phyloP scores from a whole-genome alignment of 2,113 vertebrate genomes.

The Brachyistius frenatus region DNA sequence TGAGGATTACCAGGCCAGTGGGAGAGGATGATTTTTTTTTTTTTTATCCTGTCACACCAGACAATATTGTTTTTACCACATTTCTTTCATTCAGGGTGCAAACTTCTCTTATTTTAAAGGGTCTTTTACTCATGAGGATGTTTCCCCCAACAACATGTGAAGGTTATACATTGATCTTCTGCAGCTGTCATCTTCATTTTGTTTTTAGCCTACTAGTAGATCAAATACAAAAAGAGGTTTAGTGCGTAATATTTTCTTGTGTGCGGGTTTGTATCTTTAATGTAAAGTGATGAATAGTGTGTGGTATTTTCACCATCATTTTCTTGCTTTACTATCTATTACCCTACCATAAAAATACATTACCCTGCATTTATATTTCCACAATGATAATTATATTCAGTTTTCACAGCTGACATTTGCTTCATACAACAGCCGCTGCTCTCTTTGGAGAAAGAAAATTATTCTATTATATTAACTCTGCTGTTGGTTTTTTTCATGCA shows the following conservation, averaged over 20 bases:
- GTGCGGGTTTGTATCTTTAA: conserved; percentile 3
- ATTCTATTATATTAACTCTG: conserved; percentile 16
- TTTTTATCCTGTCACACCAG: conserved; percentile 77
- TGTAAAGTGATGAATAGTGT: not conserved
- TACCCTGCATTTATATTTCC: conserved; percentile 17
- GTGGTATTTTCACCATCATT: not conserved
- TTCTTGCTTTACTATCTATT: conserved; percentile 24
- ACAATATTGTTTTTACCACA: conserved; percentile 74
- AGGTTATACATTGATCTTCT: conserved; percentile 36
- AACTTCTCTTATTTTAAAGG: conserved; percentile 30
- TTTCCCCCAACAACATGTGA: conserved; percentile 51
- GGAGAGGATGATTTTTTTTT: conserved; percentile 70
- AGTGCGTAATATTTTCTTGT: not conserved
- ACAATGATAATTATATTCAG: conserved; percentile 19
- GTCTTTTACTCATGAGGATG: conserved; percentile 28
- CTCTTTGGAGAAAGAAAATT: conserved; percentile 16
- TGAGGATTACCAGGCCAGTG: conserved; percentile 81
- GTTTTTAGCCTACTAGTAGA: conserved; percentile 8
- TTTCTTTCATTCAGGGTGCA: conserved; percentile 69
- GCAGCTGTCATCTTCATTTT: conserved; percentile 17
- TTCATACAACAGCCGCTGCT: conserved; percentile 7
- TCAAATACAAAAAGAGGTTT: not conserved
- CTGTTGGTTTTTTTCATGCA: conserved; percentile 6
- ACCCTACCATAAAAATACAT: conserved; percentile 2
- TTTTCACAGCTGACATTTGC: conserved; percentile 15